These are phyloP conservation scores for Panthera leo DNA, from an alignment of 2,113 vertebrate genomes.

Conservation along the genomic window DNA sequence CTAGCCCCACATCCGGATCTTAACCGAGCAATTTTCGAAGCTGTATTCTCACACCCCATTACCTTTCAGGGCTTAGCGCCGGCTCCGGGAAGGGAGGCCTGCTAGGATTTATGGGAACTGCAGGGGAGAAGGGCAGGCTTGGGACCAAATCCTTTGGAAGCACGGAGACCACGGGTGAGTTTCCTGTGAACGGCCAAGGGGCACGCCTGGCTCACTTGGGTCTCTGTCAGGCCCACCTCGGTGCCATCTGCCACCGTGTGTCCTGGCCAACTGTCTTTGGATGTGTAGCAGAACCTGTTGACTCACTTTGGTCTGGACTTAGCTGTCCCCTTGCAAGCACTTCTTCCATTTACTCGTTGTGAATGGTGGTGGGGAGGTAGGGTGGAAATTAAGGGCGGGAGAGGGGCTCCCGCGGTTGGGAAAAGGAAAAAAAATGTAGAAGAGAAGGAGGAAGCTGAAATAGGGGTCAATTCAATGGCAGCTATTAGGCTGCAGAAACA, in stretches of 20 bases:
- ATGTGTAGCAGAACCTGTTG: background rate
- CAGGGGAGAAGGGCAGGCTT: background rate
- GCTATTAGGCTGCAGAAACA: background rate
- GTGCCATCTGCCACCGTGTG: background rate
- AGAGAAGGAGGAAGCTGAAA: background rate
- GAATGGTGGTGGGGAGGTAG: background rate
- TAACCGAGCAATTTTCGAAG: constrained; percentile 36
- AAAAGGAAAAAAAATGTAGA: too few species aligned
- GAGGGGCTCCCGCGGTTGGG: background rate
- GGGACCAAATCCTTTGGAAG: background rate
- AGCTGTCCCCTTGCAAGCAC: background rate
- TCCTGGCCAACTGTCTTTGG: background rate
- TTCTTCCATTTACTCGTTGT: background rate
- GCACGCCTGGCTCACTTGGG: background rate
- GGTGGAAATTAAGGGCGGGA: background rate
- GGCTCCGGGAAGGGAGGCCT: background rate
- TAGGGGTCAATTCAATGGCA: rapidly evolving
- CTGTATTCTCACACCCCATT: constrained; percentile 68
- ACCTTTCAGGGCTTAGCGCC: constrained; percentile 35
- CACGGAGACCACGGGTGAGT: background rate
- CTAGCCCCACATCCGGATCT: constrained; percentile 24
- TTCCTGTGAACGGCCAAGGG: background rate
- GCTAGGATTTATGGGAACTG: constrained; percentile 55
- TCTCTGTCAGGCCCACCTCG: background rate
- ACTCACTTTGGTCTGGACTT: background rate